phyloP scores from a whole-genome alignment of 2,113 vertebrate species.

The Mustela lutreola region DNA sequence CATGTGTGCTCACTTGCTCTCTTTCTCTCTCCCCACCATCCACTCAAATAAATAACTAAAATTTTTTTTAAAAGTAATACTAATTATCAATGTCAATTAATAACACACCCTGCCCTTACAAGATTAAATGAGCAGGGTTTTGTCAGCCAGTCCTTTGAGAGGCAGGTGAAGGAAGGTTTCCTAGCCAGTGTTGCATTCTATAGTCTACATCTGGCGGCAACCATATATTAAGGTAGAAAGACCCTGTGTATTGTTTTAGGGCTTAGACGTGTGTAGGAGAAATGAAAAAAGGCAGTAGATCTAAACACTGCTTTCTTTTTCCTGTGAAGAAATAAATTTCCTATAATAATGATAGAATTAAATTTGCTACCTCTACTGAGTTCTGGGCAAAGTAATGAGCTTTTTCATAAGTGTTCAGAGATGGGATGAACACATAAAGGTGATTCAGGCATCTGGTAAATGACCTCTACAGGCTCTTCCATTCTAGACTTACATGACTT shows the following conservation, averaged over 20 bases:
- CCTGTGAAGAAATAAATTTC: neutral
- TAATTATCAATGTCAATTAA: neutral
- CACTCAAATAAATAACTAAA: neutral
- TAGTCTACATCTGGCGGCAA: neutral
- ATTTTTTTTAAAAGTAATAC: neutral
- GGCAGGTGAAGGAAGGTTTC: neutral
- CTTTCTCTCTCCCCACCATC: neutral
- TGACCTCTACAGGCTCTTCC: neutral
- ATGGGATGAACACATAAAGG: neutral
- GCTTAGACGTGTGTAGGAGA: neutral
- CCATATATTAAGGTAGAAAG: neutral
- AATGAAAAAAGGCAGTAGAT: neutral
- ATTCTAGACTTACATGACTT: neutral
- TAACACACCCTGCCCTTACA: neutral
- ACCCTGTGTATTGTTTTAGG: neutral
- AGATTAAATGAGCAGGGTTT: neutral
- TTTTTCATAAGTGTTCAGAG: neutral
- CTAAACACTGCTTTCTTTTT: neutral
- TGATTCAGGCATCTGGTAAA: no score
- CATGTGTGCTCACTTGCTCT: neutral
- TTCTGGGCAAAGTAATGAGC: neutral
- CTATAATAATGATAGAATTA: neutral
- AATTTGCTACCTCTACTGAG: neutral
- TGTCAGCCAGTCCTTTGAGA: neutral
- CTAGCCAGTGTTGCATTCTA: neutral